phyloP scores from a whole-genome alignment of 2,888 invertebrate genomes.

The Hemicrepidius hirtus region DNA sequence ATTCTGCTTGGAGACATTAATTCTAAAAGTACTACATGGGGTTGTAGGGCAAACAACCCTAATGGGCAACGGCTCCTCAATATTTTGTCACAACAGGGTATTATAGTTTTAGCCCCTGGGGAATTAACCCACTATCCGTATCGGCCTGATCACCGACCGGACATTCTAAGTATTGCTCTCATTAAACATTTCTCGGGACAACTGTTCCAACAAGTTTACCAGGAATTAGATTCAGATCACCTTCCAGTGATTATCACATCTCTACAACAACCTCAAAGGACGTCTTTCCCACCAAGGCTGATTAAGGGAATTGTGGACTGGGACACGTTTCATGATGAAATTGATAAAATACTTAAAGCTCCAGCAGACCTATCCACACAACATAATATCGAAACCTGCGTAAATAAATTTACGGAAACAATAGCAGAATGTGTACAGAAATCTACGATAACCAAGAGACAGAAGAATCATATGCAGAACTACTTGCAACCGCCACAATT shows the following conservation, averaged over 20 bases:
- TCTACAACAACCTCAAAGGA: background rate
- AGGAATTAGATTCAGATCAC: background rate
- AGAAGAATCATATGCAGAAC: background rate
- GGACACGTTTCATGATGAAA: background rate
- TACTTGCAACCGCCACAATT: background rate
- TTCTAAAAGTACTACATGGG: background rate
- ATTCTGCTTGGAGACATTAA: conserved; percentile 5
- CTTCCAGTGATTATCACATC: background rate
- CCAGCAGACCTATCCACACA: background rate
- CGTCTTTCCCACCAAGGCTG: background rate
- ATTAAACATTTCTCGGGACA: background rate
- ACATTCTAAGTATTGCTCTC: background rate
- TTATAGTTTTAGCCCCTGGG: background rate
- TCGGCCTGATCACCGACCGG: background rate
- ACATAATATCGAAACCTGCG: background rate
- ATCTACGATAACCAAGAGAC: background rate
- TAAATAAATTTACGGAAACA: background rate
- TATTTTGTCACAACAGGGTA: background rate
- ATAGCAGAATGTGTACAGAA: background rate
- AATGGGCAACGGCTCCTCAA: background rate
- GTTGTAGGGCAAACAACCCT: conserved; percentile 2
- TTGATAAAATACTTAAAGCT: background rate
- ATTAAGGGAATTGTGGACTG: background rate
- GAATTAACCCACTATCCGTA: background rate
- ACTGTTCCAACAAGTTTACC: background rate